Conservation (phyloP, 2,888 invertebrate species). For the Nematopogon swammerdamellus region DNA sequence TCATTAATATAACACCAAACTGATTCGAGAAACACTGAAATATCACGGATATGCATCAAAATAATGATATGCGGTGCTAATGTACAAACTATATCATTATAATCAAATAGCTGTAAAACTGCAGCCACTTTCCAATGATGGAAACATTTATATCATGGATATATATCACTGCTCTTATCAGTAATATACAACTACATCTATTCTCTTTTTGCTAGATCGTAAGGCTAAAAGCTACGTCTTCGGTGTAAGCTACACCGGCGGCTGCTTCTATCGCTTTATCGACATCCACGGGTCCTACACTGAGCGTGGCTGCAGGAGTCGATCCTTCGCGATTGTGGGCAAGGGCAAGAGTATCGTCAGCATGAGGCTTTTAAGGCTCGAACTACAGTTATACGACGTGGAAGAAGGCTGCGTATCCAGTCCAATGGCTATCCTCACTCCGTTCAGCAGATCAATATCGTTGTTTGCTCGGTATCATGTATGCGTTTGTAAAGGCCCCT, state of each 20-base stretch:
- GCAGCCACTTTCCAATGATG: too few species aligned
- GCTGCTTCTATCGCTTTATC: background rate
- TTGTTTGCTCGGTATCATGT: background rate
- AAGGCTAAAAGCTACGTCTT: too few species aligned
- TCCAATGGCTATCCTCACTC: background rate
- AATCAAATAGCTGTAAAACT: too few species aligned
- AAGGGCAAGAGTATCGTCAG: background rate
- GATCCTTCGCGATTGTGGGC: background rate
- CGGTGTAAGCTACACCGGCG: background rate
- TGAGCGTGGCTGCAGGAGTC: background rate
- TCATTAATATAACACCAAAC: too few species aligned
- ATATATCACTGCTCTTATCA: too few species aligned
- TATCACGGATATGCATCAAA: too few species aligned
- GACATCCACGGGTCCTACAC: background rate
- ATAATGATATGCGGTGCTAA: too few species aligned
- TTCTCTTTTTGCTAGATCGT: too few species aligned
- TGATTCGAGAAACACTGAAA: too few species aligned
- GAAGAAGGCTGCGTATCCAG: background rate
- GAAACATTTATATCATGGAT: too few species aligned
- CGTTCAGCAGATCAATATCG: background rate
- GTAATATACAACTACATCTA: too few species aligned
- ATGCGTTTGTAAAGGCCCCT: background rate
- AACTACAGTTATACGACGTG: background rate
- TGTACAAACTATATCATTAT: too few species aligned
- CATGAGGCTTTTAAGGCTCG: background rate